Evolutionary conservation across 2,113 vertebrate species (phyloP).

Genomic region (Bufo gargarizans): DNA sequence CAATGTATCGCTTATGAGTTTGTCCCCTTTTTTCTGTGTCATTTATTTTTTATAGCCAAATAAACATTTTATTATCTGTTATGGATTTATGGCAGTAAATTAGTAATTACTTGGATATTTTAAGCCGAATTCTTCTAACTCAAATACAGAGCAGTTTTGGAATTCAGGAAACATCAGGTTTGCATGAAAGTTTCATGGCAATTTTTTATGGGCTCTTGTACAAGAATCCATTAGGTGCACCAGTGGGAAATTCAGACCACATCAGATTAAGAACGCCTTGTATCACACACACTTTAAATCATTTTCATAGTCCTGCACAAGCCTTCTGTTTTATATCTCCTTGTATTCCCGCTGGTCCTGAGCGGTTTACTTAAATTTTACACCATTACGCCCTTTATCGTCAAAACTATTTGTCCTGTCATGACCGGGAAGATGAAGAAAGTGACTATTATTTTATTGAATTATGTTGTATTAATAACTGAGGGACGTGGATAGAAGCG

Average conservation of each 20-base stretch:
- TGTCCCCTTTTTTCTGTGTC: constrained; percentile 53
- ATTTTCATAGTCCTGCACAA: background rate
- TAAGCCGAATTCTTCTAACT: constrained; percentile 10
- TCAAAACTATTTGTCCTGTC: background rate
- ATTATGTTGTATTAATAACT: background rate
- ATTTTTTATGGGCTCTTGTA: constrained; percentile 13
- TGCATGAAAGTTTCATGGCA: constrained; percentile 32
- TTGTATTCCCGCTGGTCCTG: background rate
- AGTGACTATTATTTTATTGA: background rate
- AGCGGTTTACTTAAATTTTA: constrained; percentile 8
- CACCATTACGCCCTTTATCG: background rate
- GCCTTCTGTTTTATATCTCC: background rate
- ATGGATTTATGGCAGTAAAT: constrained; percentile 49
- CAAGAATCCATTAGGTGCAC: background rate
- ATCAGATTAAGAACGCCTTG: background rate
- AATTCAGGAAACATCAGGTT: constrained; percentile 30
- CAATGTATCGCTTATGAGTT: constrained; percentile 45
- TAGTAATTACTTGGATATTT: constrained; percentile 43
- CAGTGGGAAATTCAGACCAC: background rate
- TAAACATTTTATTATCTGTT: constrained; percentile 56
- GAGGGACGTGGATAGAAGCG: background rate
- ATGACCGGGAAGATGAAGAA: background rate
- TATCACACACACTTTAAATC: background rate
- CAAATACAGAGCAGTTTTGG: background rate
- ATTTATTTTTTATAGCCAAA: constrained; percentile 60